Percentiles rank a stretch among this genome's conserved stretches.
These are phyloP conservation scores for Labeo calbasu DNA, from an alignment of 2,797 vertebrate species.

Conservation along the genomic window DNA sequence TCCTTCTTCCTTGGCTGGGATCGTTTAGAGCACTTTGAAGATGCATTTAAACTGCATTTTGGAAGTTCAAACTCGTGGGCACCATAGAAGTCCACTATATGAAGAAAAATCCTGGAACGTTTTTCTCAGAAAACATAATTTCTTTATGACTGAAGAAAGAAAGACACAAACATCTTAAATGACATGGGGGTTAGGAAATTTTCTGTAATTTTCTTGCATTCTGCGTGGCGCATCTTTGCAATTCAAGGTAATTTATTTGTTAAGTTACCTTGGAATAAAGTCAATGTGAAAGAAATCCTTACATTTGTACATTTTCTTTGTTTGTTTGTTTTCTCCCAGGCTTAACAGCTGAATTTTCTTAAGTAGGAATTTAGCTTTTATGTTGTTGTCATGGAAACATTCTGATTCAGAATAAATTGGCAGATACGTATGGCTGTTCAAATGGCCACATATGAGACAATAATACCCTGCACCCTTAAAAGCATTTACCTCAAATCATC, in stretches of 20 bases:
- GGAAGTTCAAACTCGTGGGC: too few relatives aligned
- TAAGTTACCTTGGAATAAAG: not conserved
- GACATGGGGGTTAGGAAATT: too few relatives aligned
- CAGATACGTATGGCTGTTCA: not conserved
- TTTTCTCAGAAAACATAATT: too few relatives aligned
- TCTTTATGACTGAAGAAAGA: too few relatives aligned
- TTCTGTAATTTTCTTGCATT: too few relatives aligned
- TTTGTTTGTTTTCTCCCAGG: constrained; percentile 13
- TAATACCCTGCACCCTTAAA: constrained; percentile 4
- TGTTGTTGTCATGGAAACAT: constrained; percentile 43
- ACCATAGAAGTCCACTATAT: too few relatives aligned
- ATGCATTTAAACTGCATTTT: too few relatives aligned
- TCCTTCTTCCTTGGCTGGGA: too few relatives aligned
- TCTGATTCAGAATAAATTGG: constrained; percentile 14
- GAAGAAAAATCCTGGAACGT: too few relatives aligned
- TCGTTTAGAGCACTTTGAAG: too few relatives aligned
- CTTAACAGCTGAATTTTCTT: not conserved
- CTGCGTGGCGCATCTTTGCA: not conserved
- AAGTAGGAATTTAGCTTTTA: constrained; percentile 24
- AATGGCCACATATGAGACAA: not conserved
- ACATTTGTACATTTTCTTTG: not conserved
- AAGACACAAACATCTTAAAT: too few relatives aligned
- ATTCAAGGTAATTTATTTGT: not conserved
- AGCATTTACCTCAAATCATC: not conserved
- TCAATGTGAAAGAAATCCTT: not conserved